These are phyloP conservation scores for Connochaetes taurinus DNA, from an alignment of 2,113 vertebrate genomes.

Conservation along the genomic window DNA sequence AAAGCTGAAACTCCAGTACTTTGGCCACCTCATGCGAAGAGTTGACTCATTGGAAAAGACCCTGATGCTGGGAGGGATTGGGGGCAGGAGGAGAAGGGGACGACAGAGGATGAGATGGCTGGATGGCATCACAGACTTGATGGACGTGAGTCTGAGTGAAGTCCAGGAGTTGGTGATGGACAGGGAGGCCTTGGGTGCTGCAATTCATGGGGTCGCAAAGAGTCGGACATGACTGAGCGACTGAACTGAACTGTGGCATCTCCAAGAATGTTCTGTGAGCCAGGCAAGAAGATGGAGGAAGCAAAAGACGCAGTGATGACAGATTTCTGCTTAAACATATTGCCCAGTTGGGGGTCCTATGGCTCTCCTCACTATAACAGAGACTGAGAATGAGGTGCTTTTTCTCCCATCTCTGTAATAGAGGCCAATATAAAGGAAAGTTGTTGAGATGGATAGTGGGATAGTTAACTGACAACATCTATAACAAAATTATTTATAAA, in stretches of 20 bases:
- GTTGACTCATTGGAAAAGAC: too few species aligned
- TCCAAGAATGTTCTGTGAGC: not conserved
- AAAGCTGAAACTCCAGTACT: too few species aligned
- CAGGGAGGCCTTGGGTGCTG: too few species aligned
- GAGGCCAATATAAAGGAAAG: not conserved
- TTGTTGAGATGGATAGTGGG: not conserved
- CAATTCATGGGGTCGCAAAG: too few species aligned
- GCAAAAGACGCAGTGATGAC: fast-evolving
- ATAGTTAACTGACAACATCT: not conserved
- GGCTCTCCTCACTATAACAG: not conserved
- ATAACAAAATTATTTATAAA: not conserved
- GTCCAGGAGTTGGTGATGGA: too few species aligned
- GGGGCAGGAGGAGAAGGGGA: too few species aligned
- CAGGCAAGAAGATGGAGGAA: not conserved
- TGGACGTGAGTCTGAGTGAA: too few species aligned
- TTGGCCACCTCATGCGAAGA: too few species aligned
- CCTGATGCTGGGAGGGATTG: too few species aligned
- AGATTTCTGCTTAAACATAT: not conserved
- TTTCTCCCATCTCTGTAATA: not conserved
- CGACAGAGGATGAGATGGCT: too few species aligned
- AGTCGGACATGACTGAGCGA: fast-evolving
- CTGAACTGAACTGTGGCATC: not conserved
- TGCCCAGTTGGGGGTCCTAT: not conserved
- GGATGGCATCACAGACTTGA: too few species aligned
- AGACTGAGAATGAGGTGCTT: not conserved